Base-by-base conservation (phyloP, 2,113 vertebrate species). In the Monopterus albus region DNA sequence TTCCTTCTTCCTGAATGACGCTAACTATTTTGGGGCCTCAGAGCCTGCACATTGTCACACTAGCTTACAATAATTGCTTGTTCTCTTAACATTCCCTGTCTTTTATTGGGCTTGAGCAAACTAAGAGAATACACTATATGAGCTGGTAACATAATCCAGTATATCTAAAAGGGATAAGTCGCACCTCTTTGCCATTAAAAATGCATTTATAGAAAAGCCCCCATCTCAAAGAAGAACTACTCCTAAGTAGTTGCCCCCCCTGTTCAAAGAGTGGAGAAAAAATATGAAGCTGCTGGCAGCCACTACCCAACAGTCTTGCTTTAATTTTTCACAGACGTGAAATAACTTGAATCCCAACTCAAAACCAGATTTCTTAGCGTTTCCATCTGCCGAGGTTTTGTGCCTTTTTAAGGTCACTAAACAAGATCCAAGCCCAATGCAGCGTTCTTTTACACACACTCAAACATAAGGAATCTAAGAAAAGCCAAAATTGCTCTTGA, bases 161-260 rank as follows among this genome's bases (percentile, higher is more conserved):
- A 56, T 78, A 70, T 50, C 70, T 45, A 33, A 63, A 75, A 61
- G 39, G 72, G 60, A 81, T 61, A 84, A 75, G 53, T 79, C 57
- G 18, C 69, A 79, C 74, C 75, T 72, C 59, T 81, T 82, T 84
- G 55, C 56, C 61, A 84, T 89, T 79, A 75, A 87, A 80, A 85
- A 81, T 69, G 39, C 76, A 64, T 85, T 84, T 67, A 29, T 51
- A 72, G 71, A 70, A 78, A 78, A 84, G 53, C 45, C 51, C 58
- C 21, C 38, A 33, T 69, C 49, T 66, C 33, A 23, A 5, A 21
- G 40, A 53, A 63, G 50, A 50, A 77, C 65, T 2, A 33, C 40
- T 39, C 56, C 15, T 75, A 73, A 83, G 76, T 75, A 79, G 50
- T 84, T 77, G 56, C 20, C 58, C 35, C 11, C 50, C 49, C 40